Base-by-base conservation (phyloP, 2,888 invertebrate genomes). In the Thalpophila matura region DNA sequence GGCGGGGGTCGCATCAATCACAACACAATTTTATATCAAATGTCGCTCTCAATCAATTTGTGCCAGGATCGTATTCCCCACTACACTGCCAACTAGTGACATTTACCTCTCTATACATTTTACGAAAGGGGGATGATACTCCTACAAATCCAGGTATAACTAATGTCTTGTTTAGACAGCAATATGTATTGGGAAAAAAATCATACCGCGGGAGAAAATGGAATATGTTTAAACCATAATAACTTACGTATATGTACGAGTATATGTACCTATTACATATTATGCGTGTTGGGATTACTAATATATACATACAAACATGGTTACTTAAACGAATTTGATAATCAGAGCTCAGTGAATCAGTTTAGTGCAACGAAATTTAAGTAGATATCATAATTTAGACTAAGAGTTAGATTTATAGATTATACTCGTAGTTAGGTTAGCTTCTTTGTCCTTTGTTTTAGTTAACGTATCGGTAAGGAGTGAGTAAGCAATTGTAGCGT, bases 11-110 rank as follows among this genome's bases (percentile, higher is more conserved):
- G 90, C 94, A 94, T 94, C 94, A 95, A 94, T 95, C 94, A 94
- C 94, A 91, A 91, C 93, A 93, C 94, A 92, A 93, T 94, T 94
- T 95, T 94, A 95, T 95, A 95, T 95, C 94, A 94, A 94, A 95
- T 95, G 94, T 94, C 94, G 92, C 93, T 94, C 89, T 94, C 94
- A 94, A 95, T 94, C 94, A 94, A 94, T 95, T 94, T 94, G 93
- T 89, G 91, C 87, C 83, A 78, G 89, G 91, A 93, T 94, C 94
- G 91, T 90, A 89, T 94, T 94, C 86, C 90, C 82, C 85, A 85
- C 90, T 86, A 89, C 78, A 86, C 87, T 84, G 72, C 81, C 77
- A 75, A 81, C 82, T 85, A 84, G 81, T 77, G 74, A 77, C 78
- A 85, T 80, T 82, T 86, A 86, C 86, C 74, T 86, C 81, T 86